Evolutionary conservation across 2,113 vertebrate species (phyloP).

Genomic region (Actenoides hombroni): DNA sequence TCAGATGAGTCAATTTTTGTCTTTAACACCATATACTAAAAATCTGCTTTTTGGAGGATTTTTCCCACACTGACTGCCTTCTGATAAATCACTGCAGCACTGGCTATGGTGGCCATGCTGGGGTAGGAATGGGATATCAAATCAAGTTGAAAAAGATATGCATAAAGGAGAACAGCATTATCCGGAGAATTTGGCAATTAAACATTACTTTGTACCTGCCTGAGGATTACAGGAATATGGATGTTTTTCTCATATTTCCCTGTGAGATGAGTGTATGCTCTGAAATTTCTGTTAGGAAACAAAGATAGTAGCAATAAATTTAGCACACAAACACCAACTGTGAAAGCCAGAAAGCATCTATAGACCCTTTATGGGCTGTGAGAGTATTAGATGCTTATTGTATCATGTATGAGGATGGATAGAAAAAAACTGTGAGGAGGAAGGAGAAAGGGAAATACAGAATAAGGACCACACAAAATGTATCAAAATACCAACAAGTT

Average conservation of each 20-base stretch:
- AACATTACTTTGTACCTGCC: background rate
- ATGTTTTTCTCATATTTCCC: background rate
- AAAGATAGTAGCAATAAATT: background rate
- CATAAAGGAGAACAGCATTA: background rate
- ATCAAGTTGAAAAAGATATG: background rate
- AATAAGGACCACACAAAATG: background rate
- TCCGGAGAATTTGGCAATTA: background rate
- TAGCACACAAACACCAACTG: background rate
- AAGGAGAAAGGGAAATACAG: background rate
- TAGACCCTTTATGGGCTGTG: background rate
- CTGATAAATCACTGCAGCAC: background rate
- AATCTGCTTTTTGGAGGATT: background rate
- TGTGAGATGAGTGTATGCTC: background rate
- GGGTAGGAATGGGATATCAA: background rate
- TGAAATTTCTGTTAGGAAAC: background rate
- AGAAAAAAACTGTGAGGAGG: background rate
- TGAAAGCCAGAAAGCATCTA: background rate
- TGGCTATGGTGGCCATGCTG: background rate
- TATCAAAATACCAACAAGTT: background rate
- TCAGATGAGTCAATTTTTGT: background rate
- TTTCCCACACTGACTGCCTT: background rate
- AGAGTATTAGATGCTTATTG: background rate
- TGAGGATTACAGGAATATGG: background rate
- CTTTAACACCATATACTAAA: background rate
- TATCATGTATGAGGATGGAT: background rate